Conservation (phyloP, 2,888 invertebrate genomes). For the Ornithoptera priamus region DNA sequence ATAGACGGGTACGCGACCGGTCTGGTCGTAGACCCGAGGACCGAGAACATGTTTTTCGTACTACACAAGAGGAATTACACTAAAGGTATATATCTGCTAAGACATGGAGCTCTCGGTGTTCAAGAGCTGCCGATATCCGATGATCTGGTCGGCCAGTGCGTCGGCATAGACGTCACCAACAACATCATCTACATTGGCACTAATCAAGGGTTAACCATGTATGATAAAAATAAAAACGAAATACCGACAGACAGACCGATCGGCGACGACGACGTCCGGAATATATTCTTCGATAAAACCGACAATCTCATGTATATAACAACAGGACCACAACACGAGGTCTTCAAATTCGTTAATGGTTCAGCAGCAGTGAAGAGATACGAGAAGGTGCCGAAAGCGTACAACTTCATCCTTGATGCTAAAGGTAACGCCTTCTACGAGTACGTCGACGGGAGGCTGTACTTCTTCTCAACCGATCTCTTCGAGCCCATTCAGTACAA, state of each 20-base stretch:
- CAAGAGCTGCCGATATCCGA: constrained; percentile 64
- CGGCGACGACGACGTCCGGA: constrained; percentile 69
- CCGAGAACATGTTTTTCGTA: constrained; percentile 68
- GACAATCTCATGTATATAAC: constrained; percentile 70
- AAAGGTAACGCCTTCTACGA: constrained; percentile 70
- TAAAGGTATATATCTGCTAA: constrained; percentile 65
- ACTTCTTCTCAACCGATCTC: constrained; percentile 61
- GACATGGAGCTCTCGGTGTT: constrained; percentile 65
- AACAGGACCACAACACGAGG: constrained; percentile 63
- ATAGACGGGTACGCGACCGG: constrained; percentile 70
- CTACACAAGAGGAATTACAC: constrained; percentile 71
- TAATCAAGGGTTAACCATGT: constrained; percentile 65
- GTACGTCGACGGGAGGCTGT: constrained; percentile 66
- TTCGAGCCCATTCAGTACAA: constrained; percentile 71
- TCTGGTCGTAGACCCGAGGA: constrained; percentile 61
- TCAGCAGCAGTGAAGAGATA: constrained; percentile 67
- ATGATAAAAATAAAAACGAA: constrained; percentile 60
- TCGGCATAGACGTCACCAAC: constrained; percentile 53
- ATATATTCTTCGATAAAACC: constrained; percentile 65
- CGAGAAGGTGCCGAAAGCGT: constrained; percentile 67
- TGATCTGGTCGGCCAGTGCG: constrained; percentile 65
- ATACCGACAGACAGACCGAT: constrained; percentile 66
- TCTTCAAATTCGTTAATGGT: constrained; percentile 64
- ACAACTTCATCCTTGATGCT: constrained; percentile 62
- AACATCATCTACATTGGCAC: constrained; percentile 68